Conservation (phyloP, 2,797 vertebrate species). For the Mormyrops boulengeri region DNA sequence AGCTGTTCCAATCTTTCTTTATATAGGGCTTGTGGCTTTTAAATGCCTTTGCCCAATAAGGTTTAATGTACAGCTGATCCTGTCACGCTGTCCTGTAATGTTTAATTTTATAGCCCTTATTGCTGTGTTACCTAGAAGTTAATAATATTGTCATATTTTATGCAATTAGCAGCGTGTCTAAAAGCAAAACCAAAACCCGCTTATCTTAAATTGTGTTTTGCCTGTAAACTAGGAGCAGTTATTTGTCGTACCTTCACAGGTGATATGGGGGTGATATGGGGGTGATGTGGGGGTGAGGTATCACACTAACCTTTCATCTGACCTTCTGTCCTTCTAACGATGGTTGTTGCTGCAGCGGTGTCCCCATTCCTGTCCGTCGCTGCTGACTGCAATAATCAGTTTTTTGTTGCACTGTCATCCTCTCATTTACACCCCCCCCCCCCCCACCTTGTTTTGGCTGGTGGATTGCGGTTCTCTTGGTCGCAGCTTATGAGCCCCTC, state of each 20-base stretch:
- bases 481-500: background rate
- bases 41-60: background rate
- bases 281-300: background rate
- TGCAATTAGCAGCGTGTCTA: background rate
- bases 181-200: background rate
- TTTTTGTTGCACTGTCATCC: slow-evolving; percentile 3
- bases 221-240: background rate
- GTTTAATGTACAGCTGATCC: background rate
- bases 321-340: background rate
- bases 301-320: background rate
- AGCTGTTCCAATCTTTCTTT: background rate
- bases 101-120: background rate
- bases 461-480: background rate
- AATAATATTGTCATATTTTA: background rate
- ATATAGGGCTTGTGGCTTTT: background rate
- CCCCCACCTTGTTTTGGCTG: background rate
- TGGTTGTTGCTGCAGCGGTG: background rate
- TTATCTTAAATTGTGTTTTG: background rate
- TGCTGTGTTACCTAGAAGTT: background rate
- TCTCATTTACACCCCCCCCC: background rate
- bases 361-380: background rate
- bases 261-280: background rate
- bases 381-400: background rate
- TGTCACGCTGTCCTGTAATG: background rate
- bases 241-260: background rate